These are phyloP conservation scores for Anabas testudineus DNA, from an alignment of 2,797 vertebrate genomes.

Conservation along the genomic window DNA sequence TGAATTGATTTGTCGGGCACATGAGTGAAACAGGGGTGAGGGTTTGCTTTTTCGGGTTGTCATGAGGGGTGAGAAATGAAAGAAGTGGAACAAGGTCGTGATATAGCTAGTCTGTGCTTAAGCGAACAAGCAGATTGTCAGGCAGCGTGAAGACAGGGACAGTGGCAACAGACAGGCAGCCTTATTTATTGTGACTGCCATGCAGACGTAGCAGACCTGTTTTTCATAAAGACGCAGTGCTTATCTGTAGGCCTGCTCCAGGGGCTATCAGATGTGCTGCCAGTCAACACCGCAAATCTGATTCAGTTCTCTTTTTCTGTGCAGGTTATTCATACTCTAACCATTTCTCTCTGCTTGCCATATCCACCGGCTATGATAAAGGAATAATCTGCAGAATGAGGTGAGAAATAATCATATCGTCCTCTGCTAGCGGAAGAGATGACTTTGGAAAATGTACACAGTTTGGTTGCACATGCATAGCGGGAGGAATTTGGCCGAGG, in stretches of 20 bases:
- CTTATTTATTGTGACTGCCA: slow-evolving; percentile 77
- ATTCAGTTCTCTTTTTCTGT: slow-evolving; percentile 69
- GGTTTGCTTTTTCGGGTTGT: slow-evolving; percentile 29
- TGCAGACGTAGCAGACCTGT: slow-evolving; percentile 71
- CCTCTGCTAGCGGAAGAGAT: slow-evolving; percentile 68
- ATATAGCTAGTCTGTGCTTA: slow-evolving; percentile 29
- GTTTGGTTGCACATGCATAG: slow-evolving; percentile 35
- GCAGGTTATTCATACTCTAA: slow-evolving; percentile 74
- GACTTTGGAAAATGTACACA: slow-evolving; percentile 71
- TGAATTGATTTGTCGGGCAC: slow-evolving; percentile 24
- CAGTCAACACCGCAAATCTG: slow-evolving; percentile 79
- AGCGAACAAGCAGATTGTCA: slow-evolving; percentile 43
- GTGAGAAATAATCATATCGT: slow-evolving; percentile 79
- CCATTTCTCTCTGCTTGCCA: slow-evolving; percentile 68
- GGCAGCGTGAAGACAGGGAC: slow-evolving; percentile 34
- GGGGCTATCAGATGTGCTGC: slow-evolving; percentile 83
- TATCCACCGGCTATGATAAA: slow-evolving; percentile 76
- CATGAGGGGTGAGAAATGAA: slow-evolving; percentile 21
- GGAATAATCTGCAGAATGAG: slow-evolving; percentile 77
- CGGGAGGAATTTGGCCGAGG: slow-evolving; percentile 21
- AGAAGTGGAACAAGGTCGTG: slow-evolving; percentile 44
- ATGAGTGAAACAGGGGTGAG: slow-evolving; percentile 18
- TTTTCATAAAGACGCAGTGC: slow-evolving; percentile 80
- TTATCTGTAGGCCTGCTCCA: slow-evolving; percentile 81
- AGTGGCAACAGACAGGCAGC: slow-evolving; percentile 59